Percentiles rank a stretch among this genome's conserved stretches.
Evolutionary conservation across 1,140 invertebrate genomes (phyloP).

Genomic region (Pogonus chalceus): DNA sequence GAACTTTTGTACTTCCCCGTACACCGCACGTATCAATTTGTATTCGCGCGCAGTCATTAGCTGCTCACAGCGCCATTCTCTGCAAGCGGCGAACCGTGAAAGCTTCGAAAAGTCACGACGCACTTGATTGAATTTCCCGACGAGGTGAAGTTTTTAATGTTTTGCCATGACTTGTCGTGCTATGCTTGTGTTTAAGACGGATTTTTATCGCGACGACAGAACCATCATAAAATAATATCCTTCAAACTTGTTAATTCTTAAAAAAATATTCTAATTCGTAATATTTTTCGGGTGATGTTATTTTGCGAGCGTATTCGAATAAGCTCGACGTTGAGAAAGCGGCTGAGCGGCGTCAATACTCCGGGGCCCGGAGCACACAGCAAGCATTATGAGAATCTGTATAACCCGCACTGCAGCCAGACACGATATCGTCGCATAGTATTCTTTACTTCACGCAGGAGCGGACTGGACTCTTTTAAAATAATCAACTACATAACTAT

Average conservation of each 20-base stretch:
- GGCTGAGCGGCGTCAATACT: background rate
- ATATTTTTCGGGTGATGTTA: no score
- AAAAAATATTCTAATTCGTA: no score
- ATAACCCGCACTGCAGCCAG: conserved; percentile 1
- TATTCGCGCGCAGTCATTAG: background rate
- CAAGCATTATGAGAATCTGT: conserved; percentile 3
- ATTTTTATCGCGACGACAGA: no score
- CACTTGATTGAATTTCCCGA: background rate
- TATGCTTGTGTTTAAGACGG: no score
- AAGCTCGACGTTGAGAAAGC: background rate
- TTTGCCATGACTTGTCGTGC: background rate
- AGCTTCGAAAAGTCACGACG: background rate
- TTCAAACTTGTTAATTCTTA: no score
- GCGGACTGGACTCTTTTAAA: no score
- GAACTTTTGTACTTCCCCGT: background rate
- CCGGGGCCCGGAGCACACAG: background rate
- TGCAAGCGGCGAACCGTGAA: background rate
- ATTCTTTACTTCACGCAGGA: no score
- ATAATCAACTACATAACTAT: no score
- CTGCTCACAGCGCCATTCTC: background rate
- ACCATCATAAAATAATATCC: no score
- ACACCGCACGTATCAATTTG: background rate
- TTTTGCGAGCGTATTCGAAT: background rate
- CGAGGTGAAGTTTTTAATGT: background rate
- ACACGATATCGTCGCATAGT: no score